A percentile compares a stretch with the other conserved stretches of the same genome.
These are phyloP conservation scores for Mamestra brassicae DNA, from an alignment of 2,888 invertebrate species.

Conservation along the genomic window DNA sequence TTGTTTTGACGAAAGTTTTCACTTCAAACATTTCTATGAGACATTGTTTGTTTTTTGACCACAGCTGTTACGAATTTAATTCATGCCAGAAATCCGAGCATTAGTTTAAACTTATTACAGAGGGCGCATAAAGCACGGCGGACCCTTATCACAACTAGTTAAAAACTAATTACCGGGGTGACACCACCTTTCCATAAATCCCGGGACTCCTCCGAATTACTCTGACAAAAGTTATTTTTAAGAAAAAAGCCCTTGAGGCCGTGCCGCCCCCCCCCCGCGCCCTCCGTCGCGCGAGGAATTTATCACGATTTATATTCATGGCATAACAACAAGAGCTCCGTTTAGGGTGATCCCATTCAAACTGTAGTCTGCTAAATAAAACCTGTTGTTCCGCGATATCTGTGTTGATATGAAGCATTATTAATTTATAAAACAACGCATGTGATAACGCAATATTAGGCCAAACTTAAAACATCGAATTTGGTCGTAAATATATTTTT, in stretches of 20 bases:
- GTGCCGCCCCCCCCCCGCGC: conserved; percentile 75
- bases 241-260: conserved; percentile 90
- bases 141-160: conserved; percentile 91
- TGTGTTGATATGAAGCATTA: conserved; percentile 44
- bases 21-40: conserved; percentile 52
- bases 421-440: conserved; percentile 48
- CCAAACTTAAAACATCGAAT: conserved; percentile 30
- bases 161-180: conserved; percentile 91
- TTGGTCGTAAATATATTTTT: conserved; percentile 49
- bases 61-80: conserved; percentile 71
- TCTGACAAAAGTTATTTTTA: conserved; percentile 91
- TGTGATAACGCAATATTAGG: conserved; percentile 37
- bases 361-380: conserved; percentile 84
- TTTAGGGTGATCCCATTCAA: conserved; percentile 88
- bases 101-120: conserved; percentile 85
- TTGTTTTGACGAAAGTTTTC: conserved; percentile 78
- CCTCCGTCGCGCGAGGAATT: conserved; percentile 86
- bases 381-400: conserved; percentile 74
- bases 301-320: conserved; percentile 92
- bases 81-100: conserved; percentile 72
- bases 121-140: conserved; percentile 83
- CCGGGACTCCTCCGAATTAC: conserved; percentile 88
- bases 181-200: conserved; percentile 91
- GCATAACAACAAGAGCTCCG: conserved; percentile 89
- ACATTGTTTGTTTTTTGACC: conserved; percentile 66